Base-by-base conservation (phyloP, 2,113 vertebrate species). In the Oncorhynchus keta region DNA sequence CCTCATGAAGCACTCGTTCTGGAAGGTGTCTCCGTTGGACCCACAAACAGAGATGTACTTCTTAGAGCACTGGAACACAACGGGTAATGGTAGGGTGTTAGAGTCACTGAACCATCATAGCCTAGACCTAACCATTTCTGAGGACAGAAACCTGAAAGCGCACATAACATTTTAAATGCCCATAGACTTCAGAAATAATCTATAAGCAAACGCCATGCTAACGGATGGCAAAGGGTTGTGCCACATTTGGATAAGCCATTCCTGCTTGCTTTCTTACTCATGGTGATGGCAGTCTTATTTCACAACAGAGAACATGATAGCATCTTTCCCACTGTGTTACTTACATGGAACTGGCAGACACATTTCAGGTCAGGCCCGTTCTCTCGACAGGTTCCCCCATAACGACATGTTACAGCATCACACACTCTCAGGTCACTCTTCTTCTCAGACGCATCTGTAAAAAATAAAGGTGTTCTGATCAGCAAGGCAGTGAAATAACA, bases 1-100 rank as follows among this genome's bases (percentile, higher is more conserved):
- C 84, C 95, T 92, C 87, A 99, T 94, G 90, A 96, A 99, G 81
- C 97, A 99, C 88, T 99, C 97, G 59, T 98, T 99, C 93, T 99
- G 97, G 83, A 98, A 99, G 79, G 97, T 98, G 92, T 99, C 97
- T 89, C 97, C 97, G 80, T 98, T 98, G 66, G 97, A 97, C 35
- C 96, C 97, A 86, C 97, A 99, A 80, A 99, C 97, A 0, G 97
- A 97, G 83, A 96, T 89, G 81, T 97, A 98, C 92, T 97, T 97
- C 87, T 96, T 98, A 79, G 95, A 93, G 87, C 97, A 99, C 97
- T 99, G 88, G 79, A 84, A 91, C 85, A 90, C 48, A 75, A 79
- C 35, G 57, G 13, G 32, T 30, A 30, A 75, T 39, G 18, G 30
- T 28, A 45, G 30, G 24, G 5, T 45, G 9, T 45, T 45, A 45